Percentiles rank a stretch among this genome's conserved stretches.
These are phyloP conservation scores for Candoia aspera DNA, from an alignment of 2,113 vertebrate species.

Conservation along the genomic window DNA sequence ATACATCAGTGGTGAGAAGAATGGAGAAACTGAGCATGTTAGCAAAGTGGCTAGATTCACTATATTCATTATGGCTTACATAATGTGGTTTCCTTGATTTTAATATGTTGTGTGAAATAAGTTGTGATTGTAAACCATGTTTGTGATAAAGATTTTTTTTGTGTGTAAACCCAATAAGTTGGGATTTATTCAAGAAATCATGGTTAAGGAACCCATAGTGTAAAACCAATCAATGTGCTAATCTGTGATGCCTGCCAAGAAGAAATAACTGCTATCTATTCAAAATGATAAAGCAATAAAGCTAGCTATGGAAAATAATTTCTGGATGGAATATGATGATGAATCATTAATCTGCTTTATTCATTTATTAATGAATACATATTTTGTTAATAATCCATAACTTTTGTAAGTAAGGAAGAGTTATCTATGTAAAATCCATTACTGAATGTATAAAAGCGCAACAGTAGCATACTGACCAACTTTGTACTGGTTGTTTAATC, in stretches of 20 bases:
- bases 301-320: not conserved
- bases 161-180: not conserved
- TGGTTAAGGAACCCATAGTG: not conserved
- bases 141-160: not conserved
- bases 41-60: not conserved
- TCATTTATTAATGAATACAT: not conserved
- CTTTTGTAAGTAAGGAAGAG: not conserved
- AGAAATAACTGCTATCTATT: not conserved
- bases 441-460: not conserved
- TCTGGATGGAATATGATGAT: not conserved
- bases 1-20: not conserved
- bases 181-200: not conserved
- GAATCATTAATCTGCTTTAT: not conserved
- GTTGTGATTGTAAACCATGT: not conserved
- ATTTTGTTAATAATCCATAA: not conserved
- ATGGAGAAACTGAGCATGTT: not conserved
- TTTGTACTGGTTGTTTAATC: not conserved
- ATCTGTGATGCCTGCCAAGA: not conserved
- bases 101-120: not conserved
- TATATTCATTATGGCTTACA: not conserved
- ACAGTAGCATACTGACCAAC: not conserved
- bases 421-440: not conserved
- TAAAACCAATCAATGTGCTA: not conserved
- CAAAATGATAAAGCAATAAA: not conserved
- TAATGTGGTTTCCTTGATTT: not conserved